Evolutionary conservation across 2,113 vertebrate genomes (phyloP).

Genomic region (Plestiodon gilberti): DNA sequence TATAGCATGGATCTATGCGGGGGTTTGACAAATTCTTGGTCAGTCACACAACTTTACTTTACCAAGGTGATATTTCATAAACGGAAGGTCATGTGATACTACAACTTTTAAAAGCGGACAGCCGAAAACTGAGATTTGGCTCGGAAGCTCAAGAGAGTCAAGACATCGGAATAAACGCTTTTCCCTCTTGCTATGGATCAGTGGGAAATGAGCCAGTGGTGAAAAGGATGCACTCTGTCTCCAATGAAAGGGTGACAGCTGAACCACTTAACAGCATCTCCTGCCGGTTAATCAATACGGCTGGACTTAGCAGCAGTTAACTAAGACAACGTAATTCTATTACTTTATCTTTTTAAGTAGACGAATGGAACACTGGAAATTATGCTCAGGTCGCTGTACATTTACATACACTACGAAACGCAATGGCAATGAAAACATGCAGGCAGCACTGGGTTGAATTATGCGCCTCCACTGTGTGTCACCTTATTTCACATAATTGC

Average conservation of each 20-base stretch:
- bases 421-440: neutral
- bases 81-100: neutral
- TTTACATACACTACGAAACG: neutral
- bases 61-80: conserved; percentile 6
- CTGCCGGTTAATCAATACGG: conserved; percentile 27
- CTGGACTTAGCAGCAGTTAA: conserved; percentile 25
- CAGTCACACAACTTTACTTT: conserved; percentile 1
- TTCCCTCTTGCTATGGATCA: neutral
- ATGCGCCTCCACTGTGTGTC: conserved; percentile 1
- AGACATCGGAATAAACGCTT: conserved; percentile 5
- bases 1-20: conserved; percentile 10
- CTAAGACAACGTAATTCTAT: neutral
- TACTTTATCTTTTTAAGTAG: conserved; percentile 13
- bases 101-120: conserved; percentile 13
- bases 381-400: neutral
- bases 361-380: conserved; percentile 16
- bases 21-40: conserved; percentile 21
- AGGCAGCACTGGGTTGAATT: neutral
- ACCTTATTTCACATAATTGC: neutral
- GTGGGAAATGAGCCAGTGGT: neutral
- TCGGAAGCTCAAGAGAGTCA: neutral
- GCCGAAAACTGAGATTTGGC: conserved; percentile 5
- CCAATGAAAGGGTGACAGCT: neutral
- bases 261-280: conserved; percentile 32
- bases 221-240: conserved; percentile 11